Base-by-base conservation (phyloP, 2,113 vertebrate species). In the Vulpes lagopus region DNA sequence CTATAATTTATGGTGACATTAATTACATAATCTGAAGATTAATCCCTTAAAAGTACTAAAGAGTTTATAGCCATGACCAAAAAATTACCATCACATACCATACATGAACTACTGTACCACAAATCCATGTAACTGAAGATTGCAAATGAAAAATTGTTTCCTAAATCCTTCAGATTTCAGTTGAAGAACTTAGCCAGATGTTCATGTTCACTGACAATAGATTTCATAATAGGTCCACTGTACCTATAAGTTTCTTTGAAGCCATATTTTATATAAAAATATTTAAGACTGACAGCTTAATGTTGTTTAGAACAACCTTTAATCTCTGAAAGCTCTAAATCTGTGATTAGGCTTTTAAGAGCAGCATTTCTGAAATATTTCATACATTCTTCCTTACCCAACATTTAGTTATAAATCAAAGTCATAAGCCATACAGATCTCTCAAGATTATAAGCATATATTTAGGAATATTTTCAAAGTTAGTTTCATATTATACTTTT, bases 391-490 rank as follows among this genome's bases (percentile, higher is more conserved):
- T 94, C 51, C 62, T 97, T 65, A 95, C 10, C 57, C 32, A 87
- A 87, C 9, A 59, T 89, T 62, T 64, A 85, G 25, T 82, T 95
- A 85, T 59, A 93, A 93, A 85, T 88, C 69, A 49, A 49, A 86
- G 38, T 79, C 51, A 91, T 59, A 94, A 86, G 38, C 74, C 51
- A 91, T 59, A 94, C 22, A 97, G 5, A 59, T 20, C 17, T 91
- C 62, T 16, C 1, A 91, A 93, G 62, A 55, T 84, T 90, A 59
- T 92, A 12, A 93, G 89, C 8, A 71, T n/a, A 85, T 22, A 91
- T 71, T 93, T 87, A 89, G 20, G n/a, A 89, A 27, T 94, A 96
- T 87, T 91, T 93, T 84, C 49, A 95, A 91, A 97, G 87, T 91
- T 59, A 88, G 43, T 71, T 95, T 95, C 32, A 60, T 69, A 67